Conservation (phyloP, 1,140 invertebrate species). For the Apis dorsata region DNA sequence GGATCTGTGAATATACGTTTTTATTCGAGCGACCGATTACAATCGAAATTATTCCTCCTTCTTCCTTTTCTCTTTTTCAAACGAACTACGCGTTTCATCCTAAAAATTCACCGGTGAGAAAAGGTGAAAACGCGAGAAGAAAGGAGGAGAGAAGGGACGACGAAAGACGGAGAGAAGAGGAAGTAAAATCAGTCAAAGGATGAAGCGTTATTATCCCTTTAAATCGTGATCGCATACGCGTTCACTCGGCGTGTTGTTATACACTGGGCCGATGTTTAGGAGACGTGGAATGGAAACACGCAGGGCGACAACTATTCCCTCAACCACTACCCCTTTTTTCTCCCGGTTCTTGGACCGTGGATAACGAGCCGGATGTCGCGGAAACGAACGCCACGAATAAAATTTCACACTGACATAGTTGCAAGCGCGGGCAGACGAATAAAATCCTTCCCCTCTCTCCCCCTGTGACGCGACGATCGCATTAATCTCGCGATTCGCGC, state of each 20-base stretch:
- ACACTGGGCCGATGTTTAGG: slow-evolving; percentile 6
- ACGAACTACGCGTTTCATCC: too few species aligned
- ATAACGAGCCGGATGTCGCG: slow-evolving; percentile 45
- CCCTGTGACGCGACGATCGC: slow-evolving; percentile 37
- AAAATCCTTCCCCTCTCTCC: slow-evolving; percentile 2
- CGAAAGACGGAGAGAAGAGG: background rate
- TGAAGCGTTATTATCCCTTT: slow-evolving; percentile 20
- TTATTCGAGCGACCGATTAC: too few species aligned
- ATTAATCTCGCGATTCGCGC: slow-evolving; percentile 34
- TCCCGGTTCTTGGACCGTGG: background rate
- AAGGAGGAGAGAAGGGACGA: background rate
- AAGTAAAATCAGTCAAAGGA: background rate
- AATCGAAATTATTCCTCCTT: too few species aligned
- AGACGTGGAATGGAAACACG: slow-evolving; percentile 22
- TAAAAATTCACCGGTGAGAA: too few species aligned
- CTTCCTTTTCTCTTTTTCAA: too few species aligned
- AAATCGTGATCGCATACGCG: slow-evolving; percentile 17
- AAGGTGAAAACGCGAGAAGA: background rate
- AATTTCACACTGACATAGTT: slow-evolving; percentile 46
- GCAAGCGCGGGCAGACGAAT: slow-evolving; percentile 8
- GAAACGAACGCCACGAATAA: slow-evolving; percentile 38
- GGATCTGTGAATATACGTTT: too few species aligned
- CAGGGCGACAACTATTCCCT: slow-evolving; percentile 8
- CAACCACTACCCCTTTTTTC: background rate
- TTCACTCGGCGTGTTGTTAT: slow-evolving; percentile 10